Evolutionary conservation across 2,113 vertebrate genomes (phyloP).

Genomic region (Cynoglossus semilaevis): DNA sequence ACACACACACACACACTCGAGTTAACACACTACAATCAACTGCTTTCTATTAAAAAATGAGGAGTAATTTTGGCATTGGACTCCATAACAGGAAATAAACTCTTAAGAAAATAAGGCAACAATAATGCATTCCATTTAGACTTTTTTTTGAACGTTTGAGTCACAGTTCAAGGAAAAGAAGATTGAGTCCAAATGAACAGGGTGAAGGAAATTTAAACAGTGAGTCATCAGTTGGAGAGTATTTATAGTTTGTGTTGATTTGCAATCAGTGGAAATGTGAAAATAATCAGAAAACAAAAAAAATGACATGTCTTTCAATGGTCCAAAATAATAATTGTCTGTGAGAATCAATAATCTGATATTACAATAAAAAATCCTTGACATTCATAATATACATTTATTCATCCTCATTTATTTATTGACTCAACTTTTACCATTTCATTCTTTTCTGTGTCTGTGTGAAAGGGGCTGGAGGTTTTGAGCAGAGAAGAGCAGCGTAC

Average conservation of each 20-base stretch:
- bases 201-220: constrained; percentile 1
- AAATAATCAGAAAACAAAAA: constrained; percentile 15
- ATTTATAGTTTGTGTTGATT: constrained; percentile 1
- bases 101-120: constrained; percentile 70
- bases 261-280: constrained; percentile 17
- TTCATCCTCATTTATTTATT: too few species aligned
- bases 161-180: constrained; percentile 22
- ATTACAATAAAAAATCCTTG: too few species aligned
- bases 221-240: constrained; percentile 12
- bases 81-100: constrained; percentile 34
- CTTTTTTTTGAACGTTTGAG: constrained; percentile 31
- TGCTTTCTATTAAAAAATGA: constrained; percentile 27
- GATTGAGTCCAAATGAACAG: constrained; percentile 8
- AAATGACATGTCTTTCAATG: not conserved
- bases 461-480: too few species aligned
- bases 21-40: constrained; percentile 40
- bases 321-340: too few species aligned
- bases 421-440: too few species aligned
- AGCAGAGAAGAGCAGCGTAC: too few species aligned
- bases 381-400: too few species aligned
- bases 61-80: constrained; percentile 57
- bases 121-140: constrained; percentile 57
- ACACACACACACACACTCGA: constrained; percentile 40
- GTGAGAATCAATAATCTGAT: too few species aligned
- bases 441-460: too few species aligned